Percentiles rank a stretch among this genome's conserved stretches.
Evolutionary conservation across 92 coral and sea anemone genomes (phyloP).

Genomic region (Scolanthus callimorphus): DNA sequence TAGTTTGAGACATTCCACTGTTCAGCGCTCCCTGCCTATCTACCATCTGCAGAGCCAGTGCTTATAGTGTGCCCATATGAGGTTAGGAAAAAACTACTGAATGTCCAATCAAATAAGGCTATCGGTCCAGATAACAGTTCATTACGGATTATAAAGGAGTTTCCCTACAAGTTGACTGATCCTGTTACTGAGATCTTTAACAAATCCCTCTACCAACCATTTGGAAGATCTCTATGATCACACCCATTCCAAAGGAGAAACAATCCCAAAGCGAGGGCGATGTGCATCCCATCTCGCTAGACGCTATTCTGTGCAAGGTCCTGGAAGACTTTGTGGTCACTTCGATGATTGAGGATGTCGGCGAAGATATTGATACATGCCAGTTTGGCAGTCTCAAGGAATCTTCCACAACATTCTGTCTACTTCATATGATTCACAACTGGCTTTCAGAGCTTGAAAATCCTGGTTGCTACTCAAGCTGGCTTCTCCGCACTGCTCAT

Average conservation of each 20-base stretch:
- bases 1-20: not conserved
- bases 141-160: not conserved
- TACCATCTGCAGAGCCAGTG: not conserved
- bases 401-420: slow-evolving; percentile 41
- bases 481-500: not conserved
- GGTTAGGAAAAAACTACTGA: not conserved
- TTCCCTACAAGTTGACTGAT: not conserved
- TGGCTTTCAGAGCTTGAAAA: slow-evolving; percentile 35
- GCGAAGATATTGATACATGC: slow-evolving; percentile 23
- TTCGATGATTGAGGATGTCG: slow-evolving; percentile 20
- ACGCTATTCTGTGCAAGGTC: not conserved
- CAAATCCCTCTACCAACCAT: not conserved
- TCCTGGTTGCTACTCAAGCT: slow-evolving; percentile 22
- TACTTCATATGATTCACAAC: slow-evolving; percentile 37
- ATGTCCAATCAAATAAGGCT: not conserved
- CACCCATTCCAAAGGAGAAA: not conserved
- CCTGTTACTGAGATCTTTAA: not conserved
- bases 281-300: not conserved
- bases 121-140: not conserved
- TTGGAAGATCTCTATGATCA: not conserved
- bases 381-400: slow-evolving; percentile 48
- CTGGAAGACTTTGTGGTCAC: not conserved
- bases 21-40: not conserved
- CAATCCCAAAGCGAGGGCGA: not conserved
- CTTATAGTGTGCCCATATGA: not conserved